phyloP scores from a whole-genome alignment of 2,797 vertebrate species.

The Cyprinodon diabolis region DNA sequence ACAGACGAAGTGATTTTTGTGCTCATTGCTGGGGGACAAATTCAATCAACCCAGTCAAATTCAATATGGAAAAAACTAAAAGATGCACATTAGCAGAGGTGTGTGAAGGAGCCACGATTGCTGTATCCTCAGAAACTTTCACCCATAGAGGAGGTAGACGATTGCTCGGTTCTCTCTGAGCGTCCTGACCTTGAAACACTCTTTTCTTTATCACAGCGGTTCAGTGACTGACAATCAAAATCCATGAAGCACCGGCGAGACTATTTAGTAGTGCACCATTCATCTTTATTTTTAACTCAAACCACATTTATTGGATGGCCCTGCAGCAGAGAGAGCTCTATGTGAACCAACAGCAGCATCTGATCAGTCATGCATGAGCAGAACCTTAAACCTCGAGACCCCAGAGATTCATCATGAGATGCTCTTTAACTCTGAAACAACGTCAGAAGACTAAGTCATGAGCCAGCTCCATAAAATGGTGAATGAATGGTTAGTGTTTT shows the following conservation, averaged over 20 bases:
- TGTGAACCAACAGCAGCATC: slow-evolving; percentile 23
- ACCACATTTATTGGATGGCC: slow-evolving; percentile 31
- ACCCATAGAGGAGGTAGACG: slow-evolving; percentile 48
- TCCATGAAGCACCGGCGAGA: slow-evolving; percentile 13
- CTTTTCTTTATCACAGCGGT: slow-evolving; percentile 44
- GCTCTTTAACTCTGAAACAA: slow-evolving; percentile 35
- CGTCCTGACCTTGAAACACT: slow-evolving; percentile 57
- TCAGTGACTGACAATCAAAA: slow-evolving; percentile 21
- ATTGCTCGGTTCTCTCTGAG: slow-evolving; percentile 41
- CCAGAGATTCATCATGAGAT: slow-evolving; percentile 56
- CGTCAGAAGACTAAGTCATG: slow-evolving; percentile 56
- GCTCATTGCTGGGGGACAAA: slow-evolving; percentile 68
- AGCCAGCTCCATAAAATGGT: slow-evolving; percentile 14
- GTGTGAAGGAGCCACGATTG: slow-evolving; percentile 36
- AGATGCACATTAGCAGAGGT: slow-evolving; percentile 52
- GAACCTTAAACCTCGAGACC: slow-evolving; percentile 35
- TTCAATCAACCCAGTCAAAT: slow-evolving; percentile 76
- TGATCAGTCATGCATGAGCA: slow-evolving; percentile 30
- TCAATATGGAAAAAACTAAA: slow-evolving; percentile 67
- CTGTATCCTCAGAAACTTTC: slow-evolving; percentile 20
- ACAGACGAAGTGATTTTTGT: slow-evolving; percentile 62
- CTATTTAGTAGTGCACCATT: background rate
- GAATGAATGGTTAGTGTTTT: slow-evolving; percentile 37
- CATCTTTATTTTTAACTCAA: slow-evolving; percentile 7
- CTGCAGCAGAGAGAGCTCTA: slow-evolving; percentile 9